phyloP scores from a whole-genome alignment of 2,797 vertebrate genomes.

The Paramormyrops hopkinsi region DNA sequence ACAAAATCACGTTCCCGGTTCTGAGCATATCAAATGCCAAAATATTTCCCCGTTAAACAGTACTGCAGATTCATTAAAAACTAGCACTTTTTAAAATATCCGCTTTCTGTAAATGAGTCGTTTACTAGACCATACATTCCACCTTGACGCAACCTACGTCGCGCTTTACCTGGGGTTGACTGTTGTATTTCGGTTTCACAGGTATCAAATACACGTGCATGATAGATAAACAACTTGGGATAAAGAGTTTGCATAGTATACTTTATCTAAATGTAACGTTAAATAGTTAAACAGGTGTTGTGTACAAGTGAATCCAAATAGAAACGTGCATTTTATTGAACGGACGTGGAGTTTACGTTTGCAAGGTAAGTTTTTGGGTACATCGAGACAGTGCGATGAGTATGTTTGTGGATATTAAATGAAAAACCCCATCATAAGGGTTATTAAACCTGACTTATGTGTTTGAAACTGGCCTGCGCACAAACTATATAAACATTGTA shows the following conservation, averaged over 20 bases:
- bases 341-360: neutral
- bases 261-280: neutral
- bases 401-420: neutral
- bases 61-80: neutral
- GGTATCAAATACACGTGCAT: neutral
- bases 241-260: neutral
- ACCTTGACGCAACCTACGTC: neutral
- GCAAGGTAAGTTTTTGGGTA: neutral
- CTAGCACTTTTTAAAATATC: neutral
- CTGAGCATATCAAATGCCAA: neutral
- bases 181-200: neutral
- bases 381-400: neutral
- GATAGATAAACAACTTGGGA: neutral
- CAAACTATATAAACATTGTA: neutral
- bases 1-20: neutral
- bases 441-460: neutral
- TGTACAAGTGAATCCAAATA: neutral
- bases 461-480: neutral
- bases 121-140: neutral
- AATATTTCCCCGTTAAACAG: neutral
- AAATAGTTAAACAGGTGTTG: neutral
- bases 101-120: neutral
- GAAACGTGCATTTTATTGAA: neutral
- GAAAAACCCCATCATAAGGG: neutral
- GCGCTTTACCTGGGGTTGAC: neutral